A percentile compares a stretch with the other conserved stretches of the same genome.
Conservation (phyloP, 2,797 vertebrate genomes). For the Dendrocincla fuliginosa region DNA sequence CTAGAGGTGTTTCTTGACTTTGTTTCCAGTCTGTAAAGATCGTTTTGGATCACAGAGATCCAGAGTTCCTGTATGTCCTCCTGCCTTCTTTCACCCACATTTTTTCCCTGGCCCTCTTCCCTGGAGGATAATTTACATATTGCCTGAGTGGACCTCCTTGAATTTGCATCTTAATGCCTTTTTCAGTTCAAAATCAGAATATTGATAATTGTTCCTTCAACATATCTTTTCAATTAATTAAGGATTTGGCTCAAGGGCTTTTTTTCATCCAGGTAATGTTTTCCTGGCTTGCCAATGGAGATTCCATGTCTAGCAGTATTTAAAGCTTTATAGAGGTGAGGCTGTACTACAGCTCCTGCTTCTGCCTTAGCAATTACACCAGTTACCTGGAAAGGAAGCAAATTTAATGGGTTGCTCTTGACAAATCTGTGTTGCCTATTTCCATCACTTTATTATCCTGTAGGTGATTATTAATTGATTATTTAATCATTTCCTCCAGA, state of each 20-base stretch:
- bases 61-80: neutral
- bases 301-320: neutral
- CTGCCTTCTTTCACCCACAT: neutral
- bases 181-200: neutral
- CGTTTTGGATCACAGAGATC: neutral
- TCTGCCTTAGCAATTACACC: neutral
- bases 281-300: neutral
- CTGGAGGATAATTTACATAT: neutral
- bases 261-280: neutral
- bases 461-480: conserved; percentile 6
- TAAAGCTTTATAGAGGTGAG: neutral
- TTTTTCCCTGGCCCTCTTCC: neutral
- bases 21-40: neutral
- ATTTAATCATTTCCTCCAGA: neutral
- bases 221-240: conserved; percentile 19
- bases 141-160: neutral
- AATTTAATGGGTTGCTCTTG: neutral
- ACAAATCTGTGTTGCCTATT: neutral
- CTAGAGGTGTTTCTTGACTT: neutral
- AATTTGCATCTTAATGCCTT: neutral
- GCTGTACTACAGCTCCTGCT: neutral
- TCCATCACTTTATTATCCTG: neutral
- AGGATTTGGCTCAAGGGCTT: neutral
- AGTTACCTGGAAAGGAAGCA: neutral
- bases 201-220: neutral